Base-by-base conservation (phyloP, 2,888 invertebrate species). In the Suillia variegata region DNA sequence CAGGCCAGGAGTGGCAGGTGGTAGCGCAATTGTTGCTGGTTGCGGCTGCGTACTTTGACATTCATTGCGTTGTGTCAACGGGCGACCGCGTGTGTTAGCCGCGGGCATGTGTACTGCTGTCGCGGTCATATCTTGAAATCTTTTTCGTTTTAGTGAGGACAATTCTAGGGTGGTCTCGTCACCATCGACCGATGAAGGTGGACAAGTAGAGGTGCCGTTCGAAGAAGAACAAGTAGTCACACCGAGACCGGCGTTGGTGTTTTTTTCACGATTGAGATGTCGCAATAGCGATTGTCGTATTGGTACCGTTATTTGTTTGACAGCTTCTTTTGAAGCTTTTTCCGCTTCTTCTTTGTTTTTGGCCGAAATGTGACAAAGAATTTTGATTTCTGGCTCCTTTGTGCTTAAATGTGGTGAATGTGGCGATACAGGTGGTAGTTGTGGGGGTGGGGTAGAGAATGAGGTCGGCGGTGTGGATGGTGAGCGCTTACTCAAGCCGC, bases 351-450 rank as follows among this genome's bases (percentile, higher is more conserved):
- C 17, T 21, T 61, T 55, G 33, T 56, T 54, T 47, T 57, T 59
- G n/a, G 62, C 24, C 20, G 59, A 48, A 21, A 70, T 61, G 20
- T 68, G 66, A 34, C 65, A 64, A n/a, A 69, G 54, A 8, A 67
- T 70, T 65, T 71, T 71, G 18, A 68, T 68, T 62, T 68, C 66
- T 12, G 67, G 58, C 3, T 65, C 59, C 22, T 62, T 67, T 18
- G 59, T 1, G 33, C 2, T 21, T 57, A 15, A 2, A 33, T n/a
- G n/a, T 17, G 26, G 26, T 10, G 10, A 26, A 26, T n/a, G n/a
- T n/a, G 26, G 6, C 26, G 26, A 26, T 10, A n/a, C n/a, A n/a
- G n/a, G 26, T 26, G 26, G 26, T 5, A 6, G 26, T 26, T 26
- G 26, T 26, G 10, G 26, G 26, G 26, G 26, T 10, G 26, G 26